A percentile compares a stretch with the other conserved stretches of the same genome.
These are phyloP conservation scores for Amphipoea oculea DNA, from an alignment of 2,888 invertebrate species.

Conservation along the genomic window DNA sequence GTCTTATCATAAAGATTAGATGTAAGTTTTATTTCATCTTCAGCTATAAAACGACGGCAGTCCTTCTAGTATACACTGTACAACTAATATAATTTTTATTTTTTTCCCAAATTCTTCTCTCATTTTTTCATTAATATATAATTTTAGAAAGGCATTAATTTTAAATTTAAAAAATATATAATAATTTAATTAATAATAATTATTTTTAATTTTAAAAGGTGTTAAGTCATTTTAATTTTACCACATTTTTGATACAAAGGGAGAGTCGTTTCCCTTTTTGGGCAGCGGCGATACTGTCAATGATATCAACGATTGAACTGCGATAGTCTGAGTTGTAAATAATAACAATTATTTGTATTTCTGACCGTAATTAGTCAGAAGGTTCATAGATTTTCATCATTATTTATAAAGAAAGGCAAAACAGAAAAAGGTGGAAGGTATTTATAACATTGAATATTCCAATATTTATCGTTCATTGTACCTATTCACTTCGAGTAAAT, in stretches of 20 bases:
- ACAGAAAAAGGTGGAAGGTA: not conserved
- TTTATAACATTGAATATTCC: constrained; percentile 5
- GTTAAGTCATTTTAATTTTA: too few species aligned
- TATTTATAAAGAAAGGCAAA: constrained; percentile 9
- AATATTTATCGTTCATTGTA: constrained; percentile 5
- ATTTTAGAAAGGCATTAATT: not conserved
- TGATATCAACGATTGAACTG: not conserved
- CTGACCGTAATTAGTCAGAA: constrained; percentile 5
- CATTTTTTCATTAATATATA: not conserved
- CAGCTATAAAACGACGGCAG: not conserved
- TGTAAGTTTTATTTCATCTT: constrained; percentile 23
- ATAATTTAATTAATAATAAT: not conserved
- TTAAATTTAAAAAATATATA: too few species aligned
- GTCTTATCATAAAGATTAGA: constrained; percentile 11
- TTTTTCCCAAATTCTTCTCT: not conserved
- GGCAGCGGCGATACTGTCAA: not conserved
- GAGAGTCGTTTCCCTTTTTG: not conserved
- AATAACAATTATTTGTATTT: constrained; percentile 10
- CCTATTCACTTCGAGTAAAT: constrained; percentile 10
- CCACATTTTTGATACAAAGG: not conserved
- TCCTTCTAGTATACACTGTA: not conserved
- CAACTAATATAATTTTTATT: not conserved
- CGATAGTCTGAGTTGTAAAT: constrained; percentile 9
- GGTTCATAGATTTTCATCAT: constrained; percentile 7
- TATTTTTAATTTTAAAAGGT: too few species aligned